These are phyloP conservation scores for Rhyzopertha dominica DNA, from an alignment of 1,140 invertebrate genomes.

Conservation along the genomic window DNA sequence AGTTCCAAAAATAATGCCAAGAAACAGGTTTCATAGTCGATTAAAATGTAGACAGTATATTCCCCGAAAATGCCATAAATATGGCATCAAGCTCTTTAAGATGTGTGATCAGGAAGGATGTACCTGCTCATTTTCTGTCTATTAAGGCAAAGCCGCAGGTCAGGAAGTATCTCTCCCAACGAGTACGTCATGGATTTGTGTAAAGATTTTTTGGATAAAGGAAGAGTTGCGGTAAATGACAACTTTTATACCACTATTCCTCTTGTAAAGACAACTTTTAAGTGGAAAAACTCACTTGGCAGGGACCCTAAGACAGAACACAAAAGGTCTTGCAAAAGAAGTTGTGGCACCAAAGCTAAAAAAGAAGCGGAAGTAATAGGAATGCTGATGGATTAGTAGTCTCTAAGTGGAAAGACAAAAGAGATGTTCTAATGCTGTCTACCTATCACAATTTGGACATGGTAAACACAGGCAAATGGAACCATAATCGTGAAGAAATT, in stretches of 20 bases:
- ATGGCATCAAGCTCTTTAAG: slow-evolving; percentile 41
- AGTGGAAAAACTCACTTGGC: slow-evolving; percentile 44
- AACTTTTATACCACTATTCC: neutral
- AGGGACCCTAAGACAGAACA: slow-evolving; percentile 43
- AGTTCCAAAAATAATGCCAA: slow-evolving; percentile 1
- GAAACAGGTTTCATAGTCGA: no score
- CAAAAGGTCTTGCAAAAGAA: slow-evolving; percentile 37
- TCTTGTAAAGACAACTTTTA: slow-evolving; percentile 42
- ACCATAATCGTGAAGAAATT: slow-evolving; percentile 37
- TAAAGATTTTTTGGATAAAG: slow-evolving; percentile 12
- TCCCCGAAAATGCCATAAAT: slow-evolving; percentile 13
- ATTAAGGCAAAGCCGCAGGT: slow-evolving; percentile 25
- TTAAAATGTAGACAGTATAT: no score
- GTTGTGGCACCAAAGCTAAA: slow-evolving; percentile 40
- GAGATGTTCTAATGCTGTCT: slow-evolving; percentile 43
- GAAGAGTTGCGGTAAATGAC: slow-evolving; percentile 15
- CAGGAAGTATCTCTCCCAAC: neutral
- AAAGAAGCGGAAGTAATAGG: slow-evolving; percentile 35
- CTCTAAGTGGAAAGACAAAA: slow-evolving; percentile 44
- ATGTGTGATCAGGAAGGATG: slow-evolving; percentile 33
- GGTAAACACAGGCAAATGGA: slow-evolving; percentile 29
- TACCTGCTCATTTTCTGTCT: slow-evolving; percentile 36
- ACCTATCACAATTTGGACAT: slow-evolving; percentile 39
- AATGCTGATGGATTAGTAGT: slow-evolving; percentile 41
- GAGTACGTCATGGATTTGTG: neutral